Evolutionary conservation across 2,797 vertebrate species (phyloP).

Genomic region (Neopelma chrysocephalum): DNA sequence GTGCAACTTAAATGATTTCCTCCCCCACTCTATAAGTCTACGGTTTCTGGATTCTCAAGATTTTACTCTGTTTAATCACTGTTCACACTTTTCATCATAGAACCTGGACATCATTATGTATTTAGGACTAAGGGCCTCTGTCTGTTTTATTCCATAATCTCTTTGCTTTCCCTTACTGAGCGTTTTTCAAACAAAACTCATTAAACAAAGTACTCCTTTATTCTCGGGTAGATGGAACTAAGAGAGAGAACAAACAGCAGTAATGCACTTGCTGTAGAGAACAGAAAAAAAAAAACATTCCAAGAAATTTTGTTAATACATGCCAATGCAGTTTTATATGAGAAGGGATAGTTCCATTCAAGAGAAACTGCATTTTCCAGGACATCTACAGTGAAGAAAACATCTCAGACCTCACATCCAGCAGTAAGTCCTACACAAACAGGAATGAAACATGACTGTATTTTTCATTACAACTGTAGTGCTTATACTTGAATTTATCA

Average conservation of each 20-base stretch:
- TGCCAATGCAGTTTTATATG: slow-evolving; percentile 19
- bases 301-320: slow-evolving; percentile 47
- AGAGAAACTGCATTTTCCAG: slow-evolving; percentile 32
- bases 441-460: neutral
- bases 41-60: neutral
- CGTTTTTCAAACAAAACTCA: slow-evolving; percentile 45
- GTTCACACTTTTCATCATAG: neutral
- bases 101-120: slow-evolving; percentile 20
- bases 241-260: slow-evolving; percentile 51
- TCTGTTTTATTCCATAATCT: slow-evolving; percentile 55
- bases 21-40: neutral
- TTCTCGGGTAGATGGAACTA: slow-evolving; percentile 59
- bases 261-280: slow-evolving; percentile 44
- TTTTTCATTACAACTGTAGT: neutral
- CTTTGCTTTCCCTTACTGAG: slow-evolving; percentile 56
- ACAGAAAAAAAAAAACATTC: slow-evolving; percentile 38
- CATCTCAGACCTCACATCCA: neutral
- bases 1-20: neutral
- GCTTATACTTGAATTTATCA: neutral
- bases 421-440: slow-evolving; percentile 16
- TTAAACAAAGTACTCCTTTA: slow-evolving; percentile 73
- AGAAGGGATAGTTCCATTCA: slow-evolving; percentile 11
- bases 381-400: slow-evolving; percentile 38
- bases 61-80: neutral
- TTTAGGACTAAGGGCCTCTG: neutral